phyloP scores from a whole-genome alignment of 2,888 invertebrate genomes.

The Pachydiplax longipennis region DNA sequence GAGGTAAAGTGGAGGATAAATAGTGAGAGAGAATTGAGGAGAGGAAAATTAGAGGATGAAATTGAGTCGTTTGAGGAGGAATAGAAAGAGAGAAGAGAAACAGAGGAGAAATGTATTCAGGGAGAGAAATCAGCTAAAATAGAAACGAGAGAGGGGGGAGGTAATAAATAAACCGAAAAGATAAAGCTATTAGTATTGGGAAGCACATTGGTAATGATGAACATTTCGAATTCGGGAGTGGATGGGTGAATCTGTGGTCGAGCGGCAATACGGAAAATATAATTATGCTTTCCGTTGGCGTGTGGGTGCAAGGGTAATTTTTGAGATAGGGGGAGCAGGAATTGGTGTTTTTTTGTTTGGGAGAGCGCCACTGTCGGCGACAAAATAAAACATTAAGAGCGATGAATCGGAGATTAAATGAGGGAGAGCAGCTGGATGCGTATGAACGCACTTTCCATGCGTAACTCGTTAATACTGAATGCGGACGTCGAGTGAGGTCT shows the following conservation, averaged over 20 bases:
- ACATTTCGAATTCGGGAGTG: neutral
- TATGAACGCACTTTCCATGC: neutral
- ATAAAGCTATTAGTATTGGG: neutral
- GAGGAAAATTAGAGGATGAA: neutral
- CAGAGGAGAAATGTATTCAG: no score
- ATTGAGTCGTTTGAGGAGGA: no score
- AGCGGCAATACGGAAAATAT: conserved; percentile 11
- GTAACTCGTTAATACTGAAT: neutral
- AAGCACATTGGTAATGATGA: neutral
- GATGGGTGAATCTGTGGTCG: neutral
- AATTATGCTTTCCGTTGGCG: neutral
- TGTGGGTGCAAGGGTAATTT: neutral
- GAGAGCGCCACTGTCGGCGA: neutral
- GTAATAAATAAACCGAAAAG: no score
- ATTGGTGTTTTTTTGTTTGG: neutral
- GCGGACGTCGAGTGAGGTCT: neutral
- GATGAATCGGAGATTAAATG: neutral
- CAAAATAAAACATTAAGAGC: neutral
- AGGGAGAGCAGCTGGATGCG: neutral
- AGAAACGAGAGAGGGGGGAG: no score
- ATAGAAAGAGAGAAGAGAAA: no score
- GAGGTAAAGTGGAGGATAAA: no score
- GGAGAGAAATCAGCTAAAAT: no score
- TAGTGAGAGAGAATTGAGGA: neutral
- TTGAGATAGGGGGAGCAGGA: neutral